phyloP scores from a whole-genome alignment of 2,113 vertebrate genomes.

The Phaetusa simplex region DNA sequence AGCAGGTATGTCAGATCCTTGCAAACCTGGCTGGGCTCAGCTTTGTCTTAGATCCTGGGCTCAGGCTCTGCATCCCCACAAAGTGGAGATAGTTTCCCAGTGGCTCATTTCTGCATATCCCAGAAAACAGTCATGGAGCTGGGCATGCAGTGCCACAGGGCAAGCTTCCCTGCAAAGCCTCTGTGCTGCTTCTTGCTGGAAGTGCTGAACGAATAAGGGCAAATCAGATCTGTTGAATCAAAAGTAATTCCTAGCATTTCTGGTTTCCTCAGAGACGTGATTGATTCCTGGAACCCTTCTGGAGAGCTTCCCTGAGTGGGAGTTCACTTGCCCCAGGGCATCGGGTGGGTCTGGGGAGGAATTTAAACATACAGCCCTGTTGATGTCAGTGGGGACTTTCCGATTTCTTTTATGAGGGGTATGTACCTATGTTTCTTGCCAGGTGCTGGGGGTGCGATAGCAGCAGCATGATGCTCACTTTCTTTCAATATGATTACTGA shows the following conservation, averaged over 20 bases:
- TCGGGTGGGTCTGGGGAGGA: neutral
- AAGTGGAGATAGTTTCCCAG: neutral
- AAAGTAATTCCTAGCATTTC: neutral
- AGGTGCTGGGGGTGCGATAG: neutral
- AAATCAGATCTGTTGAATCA: neutral
- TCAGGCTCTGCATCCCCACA: neutral
- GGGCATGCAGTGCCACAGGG: neutral
- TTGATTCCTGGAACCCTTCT: neutral
- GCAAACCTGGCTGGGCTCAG: neutral
- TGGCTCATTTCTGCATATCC: neutral
- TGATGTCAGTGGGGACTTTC: neutral
- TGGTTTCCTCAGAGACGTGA: neutral
- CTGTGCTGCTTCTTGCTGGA: neutral
- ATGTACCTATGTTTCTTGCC: neutral
- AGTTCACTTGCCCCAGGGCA: neutral
- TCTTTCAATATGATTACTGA: neutral
- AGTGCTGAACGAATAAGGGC: neutral
- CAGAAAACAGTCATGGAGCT: neutral
- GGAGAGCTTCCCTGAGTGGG: neutral
- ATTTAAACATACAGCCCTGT: neutral
- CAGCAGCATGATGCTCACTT: neutral
- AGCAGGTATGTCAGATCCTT: neutral
- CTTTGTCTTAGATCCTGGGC: neutral
- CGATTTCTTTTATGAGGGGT: neutral
- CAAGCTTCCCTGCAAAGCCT: neutral